phyloP scores from a whole-genome alignment of 1,140 invertebrate genomes.

The Pemphigus obesinymphae region DNA sequence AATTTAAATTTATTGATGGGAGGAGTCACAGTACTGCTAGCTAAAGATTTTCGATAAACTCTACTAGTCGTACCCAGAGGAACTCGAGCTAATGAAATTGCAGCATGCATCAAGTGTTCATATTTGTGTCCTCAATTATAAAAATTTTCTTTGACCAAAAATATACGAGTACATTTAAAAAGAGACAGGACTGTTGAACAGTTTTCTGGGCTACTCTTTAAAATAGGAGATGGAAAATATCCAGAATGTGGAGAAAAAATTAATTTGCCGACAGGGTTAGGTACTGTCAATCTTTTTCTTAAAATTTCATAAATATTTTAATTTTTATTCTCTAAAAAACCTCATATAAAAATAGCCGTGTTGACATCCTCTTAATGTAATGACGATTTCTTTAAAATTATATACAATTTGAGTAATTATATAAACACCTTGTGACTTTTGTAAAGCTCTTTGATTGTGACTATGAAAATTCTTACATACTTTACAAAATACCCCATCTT shows the following conservation, averaged over 20 bases:
- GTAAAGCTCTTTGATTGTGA: neutral
- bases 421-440: neutral
- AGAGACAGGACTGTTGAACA: constrained; percentile 33
- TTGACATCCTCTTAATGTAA: too few species aligned
- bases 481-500: neutral
- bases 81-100: constrained; percentile 48
- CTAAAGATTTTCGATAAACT: too few species aligned
- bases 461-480: neutral
- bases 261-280: too few species aligned
- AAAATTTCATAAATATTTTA: too few species aligned
- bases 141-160: constrained; percentile 41
- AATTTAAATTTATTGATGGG: constrained; percentile 43
- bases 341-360: too few species aligned
- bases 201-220: constrained; percentile 48
- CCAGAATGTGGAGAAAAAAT: too few species aligned
- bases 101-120: constrained; percentile 47
- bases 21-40: too few species aligned
- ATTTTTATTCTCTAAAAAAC: too few species aligned
- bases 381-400: too few species aligned
- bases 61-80: constrained; percentile 47
- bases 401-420: neutral
- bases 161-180: constrained; percentile 27
- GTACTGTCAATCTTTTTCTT: too few species aligned
- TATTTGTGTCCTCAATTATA: constrained; percentile 46
- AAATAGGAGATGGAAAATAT: constrained; percentile 40